phyloP scores from a whole-genome alignment of 2,888 invertebrate species.

The Amblyjoppa fuscipennis region DNA sequence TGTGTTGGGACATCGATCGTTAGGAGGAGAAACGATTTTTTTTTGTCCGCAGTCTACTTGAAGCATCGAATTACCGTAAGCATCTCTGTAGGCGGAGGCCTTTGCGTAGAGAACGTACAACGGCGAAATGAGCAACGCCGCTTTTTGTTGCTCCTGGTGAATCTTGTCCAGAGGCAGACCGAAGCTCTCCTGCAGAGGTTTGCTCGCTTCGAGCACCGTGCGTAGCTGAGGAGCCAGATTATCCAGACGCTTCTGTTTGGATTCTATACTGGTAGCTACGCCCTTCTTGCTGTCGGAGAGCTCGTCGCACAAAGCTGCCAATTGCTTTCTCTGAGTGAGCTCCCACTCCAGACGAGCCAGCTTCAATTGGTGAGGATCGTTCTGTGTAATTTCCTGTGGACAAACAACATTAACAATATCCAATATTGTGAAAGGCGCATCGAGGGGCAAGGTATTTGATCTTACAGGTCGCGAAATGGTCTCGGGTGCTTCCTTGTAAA shows the following conservation, averaged over 20 bases:
- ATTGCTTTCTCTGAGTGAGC: slow-evolving; percentile 93
- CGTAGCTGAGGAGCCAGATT: slow-evolving; percentile 93
- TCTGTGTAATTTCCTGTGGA: slow-evolving; percentile 88
- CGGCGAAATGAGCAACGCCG: slow-evolving; percentile 92
- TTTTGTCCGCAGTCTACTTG: not conserved
- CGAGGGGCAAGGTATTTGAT: not conserved
- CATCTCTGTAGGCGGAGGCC: slow-evolving; percentile 93
- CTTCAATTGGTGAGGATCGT: slow-evolving; percentile 92
- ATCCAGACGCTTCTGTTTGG: slow-evolving; percentile 91
- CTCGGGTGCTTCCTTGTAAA: slow-evolving; percentile 92
- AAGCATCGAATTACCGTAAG: slow-evolving; percentile 86
- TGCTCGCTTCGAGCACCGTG: slow-evolving; percentile 91
- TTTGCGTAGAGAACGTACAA: slow-evolving; percentile 95
- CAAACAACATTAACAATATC: slow-evolving; percentile 29
- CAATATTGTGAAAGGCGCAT: not conserved
- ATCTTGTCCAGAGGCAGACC: slow-evolving; percentile 93
- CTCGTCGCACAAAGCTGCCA: slow-evolving; percentile 91
- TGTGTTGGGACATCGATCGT: slow-evolving; percentile 50
- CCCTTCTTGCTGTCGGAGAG: slow-evolving; percentile 92
- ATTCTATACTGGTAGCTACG: slow-evolving; percentile 91
- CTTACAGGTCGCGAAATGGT: slow-evolving; percentile 89
- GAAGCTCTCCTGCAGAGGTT: slow-evolving; percentile 95
- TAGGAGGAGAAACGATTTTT: not conserved
- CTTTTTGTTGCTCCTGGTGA: slow-evolving; percentile 91
- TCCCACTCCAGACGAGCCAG: slow-evolving; percentile 97